These are phyloP conservation scores for Tichodroma muraria DNA, from an alignment of 2,113 vertebrate species.

Conservation along the genomic window DNA sequence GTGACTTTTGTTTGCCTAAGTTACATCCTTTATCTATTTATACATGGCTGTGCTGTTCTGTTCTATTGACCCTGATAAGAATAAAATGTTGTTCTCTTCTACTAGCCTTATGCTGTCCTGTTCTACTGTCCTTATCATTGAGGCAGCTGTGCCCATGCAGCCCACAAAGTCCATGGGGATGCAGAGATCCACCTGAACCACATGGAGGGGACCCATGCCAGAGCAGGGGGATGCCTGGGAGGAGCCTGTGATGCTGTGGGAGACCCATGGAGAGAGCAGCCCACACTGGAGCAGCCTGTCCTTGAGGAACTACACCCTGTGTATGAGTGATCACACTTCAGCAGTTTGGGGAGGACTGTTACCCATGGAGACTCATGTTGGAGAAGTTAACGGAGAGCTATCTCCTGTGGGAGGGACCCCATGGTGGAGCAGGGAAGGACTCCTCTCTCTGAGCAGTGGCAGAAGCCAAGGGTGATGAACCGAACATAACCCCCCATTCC, in stretches of 20 bases:
- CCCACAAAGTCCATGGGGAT: no score
- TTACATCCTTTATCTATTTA: not conserved
- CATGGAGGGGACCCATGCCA: not conserved
- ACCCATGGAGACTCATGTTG: no score
- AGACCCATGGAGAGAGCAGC: not conserved
- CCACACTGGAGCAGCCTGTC: not conserved
- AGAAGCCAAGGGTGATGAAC: not conserved
- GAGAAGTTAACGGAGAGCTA: not conserved
- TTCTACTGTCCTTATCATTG: no score
- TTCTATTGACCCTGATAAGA: not conserved
- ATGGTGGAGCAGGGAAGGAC: rapidly evolving
- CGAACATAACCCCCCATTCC: not conserved
- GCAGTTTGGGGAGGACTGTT: no score
- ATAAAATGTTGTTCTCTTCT: not conserved
- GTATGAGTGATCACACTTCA: no score
- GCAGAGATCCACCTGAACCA: no score
- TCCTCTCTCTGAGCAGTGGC: not conserved
- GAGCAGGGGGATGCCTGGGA: not conserved
- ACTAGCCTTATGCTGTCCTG: not conserved
- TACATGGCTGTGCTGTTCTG: not conserved
- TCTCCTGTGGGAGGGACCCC: no score
- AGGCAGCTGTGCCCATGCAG: no score
- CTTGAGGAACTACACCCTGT: not conserved
- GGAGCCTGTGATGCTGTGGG: not conserved
- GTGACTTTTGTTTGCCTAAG: not conserved